Conservation (phyloP, 1,140 invertebrate genomes). For the Zaprionus davidi region DNA sequence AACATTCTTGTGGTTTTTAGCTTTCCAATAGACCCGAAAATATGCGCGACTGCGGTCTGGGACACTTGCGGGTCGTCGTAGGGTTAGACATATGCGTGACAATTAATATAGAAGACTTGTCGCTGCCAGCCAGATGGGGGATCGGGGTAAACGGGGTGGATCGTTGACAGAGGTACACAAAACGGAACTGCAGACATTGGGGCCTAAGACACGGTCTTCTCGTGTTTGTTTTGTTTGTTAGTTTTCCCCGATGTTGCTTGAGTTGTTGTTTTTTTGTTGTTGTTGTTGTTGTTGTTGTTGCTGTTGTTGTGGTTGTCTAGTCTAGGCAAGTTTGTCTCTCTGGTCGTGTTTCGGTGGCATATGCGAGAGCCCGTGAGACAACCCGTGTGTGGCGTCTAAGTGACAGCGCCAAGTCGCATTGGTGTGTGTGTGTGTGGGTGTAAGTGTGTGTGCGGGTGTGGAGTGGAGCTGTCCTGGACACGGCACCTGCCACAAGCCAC, state of each 20-base stretch:
- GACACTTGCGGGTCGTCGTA: slow-evolving; percentile 46
- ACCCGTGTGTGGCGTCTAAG: slow-evolving; percentile 42
- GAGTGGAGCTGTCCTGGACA: slow-evolving; percentile 24
- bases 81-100: slow-evolving; percentile 79
- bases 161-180: slow-evolving; percentile 71
- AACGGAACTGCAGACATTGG: slow-evolving; percentile 78
- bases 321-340: slow-evolving; percentile 17
- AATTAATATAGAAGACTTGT: slow-evolving; percentile 76
- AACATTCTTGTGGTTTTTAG: slow-evolving; percentile 80
- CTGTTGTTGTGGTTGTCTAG: not conserved
- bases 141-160: not conserved
- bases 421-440: slow-evolving; percentile 1
- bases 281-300: slow-evolving; percentile 1
- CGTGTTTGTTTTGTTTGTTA: slow-evolving; percentile 24
- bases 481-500: slow-evolving; percentile 57
- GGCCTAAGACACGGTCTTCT: slow-evolving; percentile 31
- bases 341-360: slow-evolving; percentile 60
- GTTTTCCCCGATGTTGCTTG: slow-evolving; percentile 2
- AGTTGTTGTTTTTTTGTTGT: not conserved
- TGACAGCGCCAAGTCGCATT: slow-evolving; percentile 37
- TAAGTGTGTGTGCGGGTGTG: slow-evolving; percentile 5
- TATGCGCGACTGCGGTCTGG: slow-evolving; percentile 56
- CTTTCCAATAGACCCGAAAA: slow-evolving; percentile 76
- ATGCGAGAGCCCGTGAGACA: slow-evolving; percentile 40
- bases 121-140: slow-evolving; percentile 11